Conservation (phyloP, 2,888 invertebrate species). For the Agapetus fuscipes region DNA sequence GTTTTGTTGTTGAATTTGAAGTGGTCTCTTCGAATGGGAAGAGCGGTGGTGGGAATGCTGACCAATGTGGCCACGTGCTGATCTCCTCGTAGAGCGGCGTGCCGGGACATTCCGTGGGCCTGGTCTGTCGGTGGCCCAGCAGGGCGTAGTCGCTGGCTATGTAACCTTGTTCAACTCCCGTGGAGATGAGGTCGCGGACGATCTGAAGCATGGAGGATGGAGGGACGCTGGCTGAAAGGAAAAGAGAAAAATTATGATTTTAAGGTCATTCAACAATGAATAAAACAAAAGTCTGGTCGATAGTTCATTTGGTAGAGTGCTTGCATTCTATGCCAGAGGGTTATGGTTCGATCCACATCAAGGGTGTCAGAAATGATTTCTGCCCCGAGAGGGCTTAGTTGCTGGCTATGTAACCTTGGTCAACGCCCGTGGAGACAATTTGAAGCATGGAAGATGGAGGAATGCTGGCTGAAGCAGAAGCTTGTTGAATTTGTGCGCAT, state of each 20-base stretch:
- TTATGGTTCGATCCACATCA: too few species aligned
- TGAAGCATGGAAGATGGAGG: conserved; percentile 51
- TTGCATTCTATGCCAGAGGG: too few species aligned
- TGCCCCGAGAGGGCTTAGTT: conserved; percentile 58
- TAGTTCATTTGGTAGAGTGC: too few species aligned
- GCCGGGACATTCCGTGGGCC: conserved; percentile 59
- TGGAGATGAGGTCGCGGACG: conserved; percentile 47
- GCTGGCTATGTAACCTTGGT: conserved; percentile 45
- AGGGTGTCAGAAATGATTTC: too few species aligned
- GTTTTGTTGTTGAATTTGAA: background rate
- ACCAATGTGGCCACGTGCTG: conserved; percentile 50
- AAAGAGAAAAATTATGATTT: too few species aligned
- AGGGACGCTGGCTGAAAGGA: conserved; percentile 46
- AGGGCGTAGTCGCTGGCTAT: conserved; percentile 50
- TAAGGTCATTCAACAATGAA: too few species aligned
- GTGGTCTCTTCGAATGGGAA: background rate
- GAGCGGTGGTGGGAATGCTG: conserved; percentile 31
- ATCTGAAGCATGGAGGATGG: conserved; percentile 48
- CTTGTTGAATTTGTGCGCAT: background rate
- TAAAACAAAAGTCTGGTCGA: too few species aligned
- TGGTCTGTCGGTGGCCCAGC: conserved; percentile 48
- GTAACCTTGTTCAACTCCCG: conserved; percentile 50
- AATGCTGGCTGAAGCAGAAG: conserved; percentile 45
- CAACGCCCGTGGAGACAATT: conserved; percentile 48
- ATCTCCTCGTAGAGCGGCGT: conserved; percentile 49